Conservation (phyloP, 1,140 invertebrate species). For the Cydia amplana region DNA sequence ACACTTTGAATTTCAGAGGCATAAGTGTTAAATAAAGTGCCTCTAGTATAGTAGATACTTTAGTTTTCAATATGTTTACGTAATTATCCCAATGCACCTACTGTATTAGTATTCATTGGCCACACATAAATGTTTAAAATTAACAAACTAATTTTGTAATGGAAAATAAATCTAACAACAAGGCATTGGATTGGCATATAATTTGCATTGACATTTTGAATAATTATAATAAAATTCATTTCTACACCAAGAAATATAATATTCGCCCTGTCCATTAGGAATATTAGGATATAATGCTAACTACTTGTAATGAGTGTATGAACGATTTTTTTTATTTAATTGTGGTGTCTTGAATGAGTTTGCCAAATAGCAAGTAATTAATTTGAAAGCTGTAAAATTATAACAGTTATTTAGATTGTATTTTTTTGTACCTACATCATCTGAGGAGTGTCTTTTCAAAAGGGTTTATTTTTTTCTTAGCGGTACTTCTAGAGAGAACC, state of each 20-base stretch:
- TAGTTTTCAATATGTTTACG: no score
- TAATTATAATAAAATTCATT: not conserved
- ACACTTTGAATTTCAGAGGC: no score
- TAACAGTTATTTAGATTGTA: not conserved
- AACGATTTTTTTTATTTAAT: not conserved
- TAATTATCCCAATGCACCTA: no score
- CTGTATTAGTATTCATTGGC: no score
- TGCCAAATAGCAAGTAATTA: not conserved
- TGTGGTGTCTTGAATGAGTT: not conserved
- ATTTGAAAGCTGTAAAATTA: not conserved
- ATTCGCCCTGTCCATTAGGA: not conserved
- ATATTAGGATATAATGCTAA: no score
- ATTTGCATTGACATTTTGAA: not conserved
- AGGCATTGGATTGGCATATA: not conserved
- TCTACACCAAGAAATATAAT: not conserved
- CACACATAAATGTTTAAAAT: no score
- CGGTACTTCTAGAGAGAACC: no score
- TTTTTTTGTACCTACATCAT: not conserved
- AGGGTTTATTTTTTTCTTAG: no score
- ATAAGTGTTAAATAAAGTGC: no score
- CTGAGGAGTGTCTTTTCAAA: no score
- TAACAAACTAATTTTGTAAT: not conserved
- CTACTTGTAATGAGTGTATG: not conserved
- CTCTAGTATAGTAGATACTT: no score
- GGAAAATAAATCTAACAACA: not conserved